Evolutionary conservation across 2,888 invertebrate species (phyloP), one percentile per base, ranked within the genome.

Genomic region (Unio pictorum): DNA sequence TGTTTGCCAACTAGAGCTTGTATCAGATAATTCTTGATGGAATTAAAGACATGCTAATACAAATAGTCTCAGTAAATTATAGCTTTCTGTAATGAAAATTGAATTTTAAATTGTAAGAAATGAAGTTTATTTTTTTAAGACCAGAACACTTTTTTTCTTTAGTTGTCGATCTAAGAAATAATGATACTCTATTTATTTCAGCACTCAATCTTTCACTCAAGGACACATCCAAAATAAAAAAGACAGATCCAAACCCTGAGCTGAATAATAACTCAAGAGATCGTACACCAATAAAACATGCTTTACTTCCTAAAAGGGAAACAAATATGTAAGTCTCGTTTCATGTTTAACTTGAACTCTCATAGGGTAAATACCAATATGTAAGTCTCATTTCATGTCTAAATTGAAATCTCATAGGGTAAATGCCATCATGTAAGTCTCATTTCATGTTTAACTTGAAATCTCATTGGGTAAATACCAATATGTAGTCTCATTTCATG

Each of bases 221-320:
- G 58, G 74, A 70, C 64, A n/a, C 61, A 61, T 60, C 45, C 55
- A 65, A 64, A 61, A 30, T 17, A n/a, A 63, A 26, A 56, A 55
- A 23, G 73, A 66, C 4, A 59, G 23, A 61, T 54, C 5, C 20
- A n/a, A 26, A 18, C 68, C 68, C 56, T 28, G 66, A 28, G 30
- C 34, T n/a, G 70, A 70, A 45, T 18, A 67, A 58, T 20, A 57
- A 54, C 61, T 65, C 55, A 63, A 61, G 61, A 58, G 68, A 72
- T 26, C 68, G 62, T 62, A 73, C 66, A 57, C 67, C 95, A n/a
- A 93, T 94, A 86, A 94, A 94, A 85, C 95, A 95, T 85, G 94
- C 94, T 80, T 93, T 94, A 55, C 92, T 95, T 30, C 93, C 94
- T 56, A 95, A 94, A 88, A 92, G 94, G 85, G 94, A 93, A 90